Base-by-base conservation (phyloP, 2,888 invertebrate genomes). In the Xylocampa areola region DNA sequence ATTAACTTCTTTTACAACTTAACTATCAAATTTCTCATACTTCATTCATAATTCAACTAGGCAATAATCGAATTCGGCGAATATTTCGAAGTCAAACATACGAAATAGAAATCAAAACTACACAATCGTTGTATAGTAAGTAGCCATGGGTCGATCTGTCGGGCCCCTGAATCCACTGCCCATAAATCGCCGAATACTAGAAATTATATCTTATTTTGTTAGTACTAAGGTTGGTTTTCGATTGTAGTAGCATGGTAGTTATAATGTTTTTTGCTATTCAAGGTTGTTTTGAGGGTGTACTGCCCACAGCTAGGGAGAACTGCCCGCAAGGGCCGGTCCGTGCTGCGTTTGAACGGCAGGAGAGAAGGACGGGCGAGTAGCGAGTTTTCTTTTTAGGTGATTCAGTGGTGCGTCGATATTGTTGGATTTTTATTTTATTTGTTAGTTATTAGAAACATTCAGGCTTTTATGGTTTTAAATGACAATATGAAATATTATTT, bases 271-370 rank as follows among this genome's bases (percentile, higher is more conserved):
- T 88, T 86, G 85, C 76, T 82, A 73, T 72, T 68, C 68, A 66
- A 77, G 80, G 86, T 84, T 85, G 83, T 85, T 85, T 86, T 82
- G 86, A 86, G 91, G 94, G 92, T 88, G 92, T 82, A 91, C 92
- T 94, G 93, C 92, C 92, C 92, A 92, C 87, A 84, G 85, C 78
- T 80, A 87, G 92, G 92, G 92, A 84, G 91, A 82, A 91, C 91
- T 91, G 93, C 81, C 93, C 94, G 92, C 91, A 93, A 92, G 93
- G 92, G 85, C 84, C 82, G 88, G 79, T 79, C 75, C 37, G 79
- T 87, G 93, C 88, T 73, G 64, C 86, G 88, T 92, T 92, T 84
- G 74, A 65, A 84, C 65, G 52, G 30, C 29, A 25, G 37, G 36
- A 60, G 17, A 67, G 58, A 51, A 7, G 13, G 14, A 5, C 5